phyloP scores from a whole-genome alignment of 2,113 vertebrate species.

The Toxotes jaculatrix region DNA sequence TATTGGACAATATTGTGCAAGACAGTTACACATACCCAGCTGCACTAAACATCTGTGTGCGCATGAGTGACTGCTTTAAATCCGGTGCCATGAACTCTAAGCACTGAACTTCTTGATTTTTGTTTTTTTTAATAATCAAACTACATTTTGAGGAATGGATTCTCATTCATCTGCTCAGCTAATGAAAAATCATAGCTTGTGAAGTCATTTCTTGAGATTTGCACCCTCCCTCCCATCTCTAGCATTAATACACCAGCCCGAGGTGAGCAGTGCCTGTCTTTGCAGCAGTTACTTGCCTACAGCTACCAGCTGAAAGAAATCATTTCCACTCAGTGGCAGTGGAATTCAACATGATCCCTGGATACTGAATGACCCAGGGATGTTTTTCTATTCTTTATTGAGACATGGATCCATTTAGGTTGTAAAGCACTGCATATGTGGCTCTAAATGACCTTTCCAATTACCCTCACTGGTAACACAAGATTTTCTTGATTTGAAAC shows the following conservation, averaged over 20 bases:
- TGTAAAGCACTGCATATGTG: neutral
- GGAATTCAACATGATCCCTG: too few species aligned
- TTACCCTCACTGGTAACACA: neutral
- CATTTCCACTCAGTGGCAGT: neutral
- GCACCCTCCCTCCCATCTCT: too few species aligned
- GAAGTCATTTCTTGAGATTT: too few species aligned
- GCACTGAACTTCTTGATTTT: neutral
- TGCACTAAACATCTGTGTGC: neutral
- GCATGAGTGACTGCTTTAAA: neutral
- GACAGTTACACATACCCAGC: neutral
- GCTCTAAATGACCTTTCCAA: neutral
- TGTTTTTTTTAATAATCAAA: neutral
- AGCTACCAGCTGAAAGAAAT: neutral
- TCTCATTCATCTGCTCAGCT: neutral
- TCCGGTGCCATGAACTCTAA: neutral
- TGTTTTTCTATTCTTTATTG: neutral
- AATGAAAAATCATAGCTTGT: too few species aligned
- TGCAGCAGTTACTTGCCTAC: neutral
- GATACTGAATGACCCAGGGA: neutral
- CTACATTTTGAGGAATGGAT: neutral
- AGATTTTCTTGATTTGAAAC: neutral
- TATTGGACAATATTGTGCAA: constrained; percentile 42
- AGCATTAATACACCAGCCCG: neutral
- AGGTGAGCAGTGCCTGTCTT: neutral
- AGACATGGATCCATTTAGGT: neutral